These are phyloP conservation scores for Helostoma temminkii DNA, from an alignment of 2,797 vertebrate species.

Conservation along the genomic window DNA sequence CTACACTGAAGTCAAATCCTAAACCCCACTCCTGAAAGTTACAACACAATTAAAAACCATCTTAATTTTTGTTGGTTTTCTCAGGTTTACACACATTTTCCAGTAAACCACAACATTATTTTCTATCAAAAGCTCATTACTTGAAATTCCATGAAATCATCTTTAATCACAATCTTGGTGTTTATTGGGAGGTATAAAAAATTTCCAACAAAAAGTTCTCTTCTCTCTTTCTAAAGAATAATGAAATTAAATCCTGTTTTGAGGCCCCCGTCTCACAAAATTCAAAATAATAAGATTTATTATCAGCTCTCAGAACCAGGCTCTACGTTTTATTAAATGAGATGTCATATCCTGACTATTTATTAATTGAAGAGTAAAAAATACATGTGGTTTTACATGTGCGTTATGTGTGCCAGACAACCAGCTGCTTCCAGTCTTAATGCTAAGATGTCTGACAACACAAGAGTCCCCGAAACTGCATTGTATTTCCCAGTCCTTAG, in stretches of 20 bases:
- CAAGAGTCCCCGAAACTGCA: too few species aligned
- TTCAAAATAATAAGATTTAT: too few species aligned
- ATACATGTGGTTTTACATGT: too few species aligned
- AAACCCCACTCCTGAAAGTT: not conserved
- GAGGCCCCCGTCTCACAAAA: not conserved
- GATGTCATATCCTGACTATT: too few species aligned
- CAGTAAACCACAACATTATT: constrained; percentile 9
- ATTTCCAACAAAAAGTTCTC: not conserved
- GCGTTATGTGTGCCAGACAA: not conserved
- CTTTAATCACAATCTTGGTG: constrained; percentile 7
- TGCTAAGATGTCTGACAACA: constrained; percentile 9
- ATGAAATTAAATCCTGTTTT: not conserved
- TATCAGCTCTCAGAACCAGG: too few species aligned
- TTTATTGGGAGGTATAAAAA: constrained; percentile 8
- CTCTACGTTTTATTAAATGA: too few species aligned
- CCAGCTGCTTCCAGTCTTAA: constrained; percentile 4
- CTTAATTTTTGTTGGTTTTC: not conserved
- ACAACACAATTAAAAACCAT: constrained; percentile 1
- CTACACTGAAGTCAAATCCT: not conserved
- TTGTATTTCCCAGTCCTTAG: too few species aligned
- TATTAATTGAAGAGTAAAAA: too few species aligned
- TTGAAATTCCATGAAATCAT: constrained; percentile 3
- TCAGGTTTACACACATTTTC: not conserved
- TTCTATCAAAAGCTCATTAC: constrained; percentile 15
- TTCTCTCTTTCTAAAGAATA: not conserved